Evolutionary conservation across 2,888 invertebrate genomes (phyloP).

Genomic region (Orgyia antiqua): DNA sequence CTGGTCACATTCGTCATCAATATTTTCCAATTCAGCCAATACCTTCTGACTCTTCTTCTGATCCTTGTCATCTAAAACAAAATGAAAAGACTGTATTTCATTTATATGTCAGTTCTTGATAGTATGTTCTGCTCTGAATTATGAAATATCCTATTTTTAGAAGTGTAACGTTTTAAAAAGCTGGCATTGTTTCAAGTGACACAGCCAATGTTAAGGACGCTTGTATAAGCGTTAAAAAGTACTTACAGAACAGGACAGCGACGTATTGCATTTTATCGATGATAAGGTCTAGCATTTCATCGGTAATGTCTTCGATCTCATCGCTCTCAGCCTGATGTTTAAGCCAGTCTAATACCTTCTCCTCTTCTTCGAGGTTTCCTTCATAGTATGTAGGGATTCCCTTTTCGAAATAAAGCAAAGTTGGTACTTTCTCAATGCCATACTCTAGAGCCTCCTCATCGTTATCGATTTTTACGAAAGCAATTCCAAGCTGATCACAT

Average conservation of each 20-base stretch:
- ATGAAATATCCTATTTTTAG: slow-evolving; percentile 28
- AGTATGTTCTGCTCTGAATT: slow-evolving; percentile 37
- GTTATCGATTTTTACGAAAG: slow-evolving; percentile 95
- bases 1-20: slow-evolving; percentile 95
- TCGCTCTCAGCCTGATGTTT: slow-evolving; percentile 90
- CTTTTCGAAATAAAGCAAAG: slow-evolving; percentile 89
- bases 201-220: slow-evolving; percentile 36
- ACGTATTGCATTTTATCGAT: slow-evolving; percentile 92
- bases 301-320: slow-evolving; percentile 95
- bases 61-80: slow-evolving; percentile 89
- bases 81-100: slow-evolving; percentile 69
- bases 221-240: slow-evolving; percentile 11
- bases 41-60: slow-evolving; percentile 94
- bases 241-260: slow-evolving; percentile 94
- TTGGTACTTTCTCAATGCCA: slow-evolving; percentile 92
- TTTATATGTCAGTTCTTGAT: slow-evolving; percentile 71
- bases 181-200: slow-evolving; percentile 47
- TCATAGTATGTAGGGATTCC: slow-evolving; percentile 86
- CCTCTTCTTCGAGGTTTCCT: slow-evolving; percentile 93
- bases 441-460: slow-evolving; percentile 93
- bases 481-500: slow-evolving; percentile 91
- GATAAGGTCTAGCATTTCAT: slow-evolving; percentile 94
- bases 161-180: slow-evolving; percentile 34
- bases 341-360: slow-evolving; percentile 91
- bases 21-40: slow-evolving; percentile 90